Base-by-base conservation (phyloP, 2,113 vertebrate species). In the Gracilinanus agilis region DNA sequence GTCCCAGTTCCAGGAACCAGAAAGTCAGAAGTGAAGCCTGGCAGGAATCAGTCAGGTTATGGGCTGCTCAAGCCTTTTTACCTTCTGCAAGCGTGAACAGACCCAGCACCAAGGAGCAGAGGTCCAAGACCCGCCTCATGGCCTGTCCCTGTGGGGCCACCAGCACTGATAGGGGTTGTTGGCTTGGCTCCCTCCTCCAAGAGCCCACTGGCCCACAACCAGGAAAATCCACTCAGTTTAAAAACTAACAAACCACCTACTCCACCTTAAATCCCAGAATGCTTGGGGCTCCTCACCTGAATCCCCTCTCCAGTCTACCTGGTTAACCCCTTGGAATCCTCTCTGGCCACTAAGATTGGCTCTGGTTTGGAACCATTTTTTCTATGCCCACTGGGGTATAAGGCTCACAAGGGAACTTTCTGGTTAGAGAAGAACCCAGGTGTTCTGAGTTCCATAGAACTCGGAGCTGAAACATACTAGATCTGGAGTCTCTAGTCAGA, bases 51-150 rank as follows among this genome's bases (percentile, higher is more conserved):
- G 49, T 24, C 10, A 29, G 12, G 94, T 95, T 95, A 97, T 95
- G 95, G 13, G 54, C 25, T 53, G 44, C 24, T 4, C 10, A 23
- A n/a, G 44, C 24, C 24, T 10, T 13, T 49, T 90, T 90, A 90
- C 89, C 89, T 90, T 24, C 89, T 53, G 53, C 24, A 89, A 93
- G 61, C 55, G 1, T 94, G 13, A 96, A 49, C 54, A 97, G 53
- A 94, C 21, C 40, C 89, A 98, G 54, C 90, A 95, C 34, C 94
- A 94, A 93, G 2, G 54, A 89, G 95, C 95, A 88, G 89, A 94
- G 53, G 13, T 44, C 13, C 2, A 67, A 92, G 54, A 55, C 11
- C 8, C n/a, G 24, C 23, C 27, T 40, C 55, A 9, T 13, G 13
- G 9, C 8, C 24, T 55, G 49, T 8, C 44, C 40, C 54, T 11